phyloP scores from a whole-genome alignment of 2,797 vertebrate genomes.

The Micrastur ruficollis region DNA sequence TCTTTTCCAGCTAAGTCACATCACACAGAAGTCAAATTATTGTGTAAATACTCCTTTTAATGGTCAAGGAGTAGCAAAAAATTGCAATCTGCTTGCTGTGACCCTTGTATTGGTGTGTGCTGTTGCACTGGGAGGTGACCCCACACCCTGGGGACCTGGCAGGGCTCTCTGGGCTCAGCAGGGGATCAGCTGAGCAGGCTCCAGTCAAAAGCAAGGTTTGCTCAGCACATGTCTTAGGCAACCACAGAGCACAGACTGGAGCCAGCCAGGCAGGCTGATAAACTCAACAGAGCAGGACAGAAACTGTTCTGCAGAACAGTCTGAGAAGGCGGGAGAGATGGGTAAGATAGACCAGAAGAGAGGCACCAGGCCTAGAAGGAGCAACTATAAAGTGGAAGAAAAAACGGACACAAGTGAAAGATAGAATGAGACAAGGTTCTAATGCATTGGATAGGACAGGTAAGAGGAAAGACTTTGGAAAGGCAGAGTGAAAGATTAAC shows the following conservation, averaged over 20 bases:
- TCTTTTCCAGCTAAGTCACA: background rate
- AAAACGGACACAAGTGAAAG: background rate
- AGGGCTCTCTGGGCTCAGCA: background rate
- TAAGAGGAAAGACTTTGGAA: background rate
- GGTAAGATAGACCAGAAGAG: background rate
- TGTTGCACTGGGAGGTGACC: background rate
- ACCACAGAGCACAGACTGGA: background rate
- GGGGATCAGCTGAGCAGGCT: background rate
- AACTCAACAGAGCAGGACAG: background rate
- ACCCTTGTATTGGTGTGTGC: fast-evolving
- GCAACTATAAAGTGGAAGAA: background rate
- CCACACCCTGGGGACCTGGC: background rate
- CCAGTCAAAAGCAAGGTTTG: background rate
- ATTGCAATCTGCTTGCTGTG: fast-evolving
- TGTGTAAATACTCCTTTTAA: background rate
- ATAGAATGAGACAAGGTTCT: background rate
- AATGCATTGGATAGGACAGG: background rate
- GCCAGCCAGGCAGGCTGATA: background rate
- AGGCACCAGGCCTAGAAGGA: background rate
- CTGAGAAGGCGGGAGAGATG: background rate
- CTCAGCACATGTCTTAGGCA: background rate
- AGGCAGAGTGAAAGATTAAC: background rate
- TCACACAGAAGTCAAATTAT: background rate
- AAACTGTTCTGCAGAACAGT: background rate
- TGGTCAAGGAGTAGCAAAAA: background rate